Percentiles rank a stretch among this genome's conserved stretches.
phyloP scores from a whole-genome alignment of 2,888 invertebrate species.

The Leucozona laternaria region DNA sequence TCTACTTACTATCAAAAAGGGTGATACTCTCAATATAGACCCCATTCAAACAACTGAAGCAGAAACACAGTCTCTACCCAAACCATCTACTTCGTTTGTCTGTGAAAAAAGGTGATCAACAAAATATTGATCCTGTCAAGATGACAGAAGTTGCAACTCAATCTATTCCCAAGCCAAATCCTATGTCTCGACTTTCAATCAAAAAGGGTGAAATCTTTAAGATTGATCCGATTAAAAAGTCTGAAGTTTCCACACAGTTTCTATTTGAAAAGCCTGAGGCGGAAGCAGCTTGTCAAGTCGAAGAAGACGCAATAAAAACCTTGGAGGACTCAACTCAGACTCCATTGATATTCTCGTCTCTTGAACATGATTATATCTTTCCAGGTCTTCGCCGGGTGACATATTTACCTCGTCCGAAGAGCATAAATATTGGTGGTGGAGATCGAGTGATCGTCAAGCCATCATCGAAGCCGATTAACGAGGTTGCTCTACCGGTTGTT shows the following conservation, averaged over 20 bases:
- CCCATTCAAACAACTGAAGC: slow-evolving; percentile 24
- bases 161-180: slow-evolving; percentile 45
- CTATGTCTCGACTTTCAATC: slow-evolving; percentile 38
- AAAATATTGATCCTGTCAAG: slow-evolving; percentile 47
- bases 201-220: slow-evolving; percentile 39
- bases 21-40: slow-evolving; percentile 42
- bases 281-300: slow-evolving; percentile 52
- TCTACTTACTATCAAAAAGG: slow-evolving; percentile 42
- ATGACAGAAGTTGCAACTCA: slow-evolving; percentile 46
- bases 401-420: slow-evolving; percentile 57
- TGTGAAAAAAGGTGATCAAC: slow-evolving; percentile 54
- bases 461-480: slow-evolving; percentile 66
- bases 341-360: slow-evolving; percentile 63
- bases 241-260: slow-evolving; percentile 45
- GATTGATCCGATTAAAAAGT: slow-evolving; percentile 23
- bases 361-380: slow-evolving; percentile 65
- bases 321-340: slow-evolving; percentile 62
- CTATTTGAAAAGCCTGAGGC: slow-evolving; percentile 4
- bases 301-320: slow-evolving; percentile 45
- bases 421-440: slow-evolving; percentile 57
- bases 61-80: slow-evolving; percentile 37
- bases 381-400: slow-evolving; percentile 65
- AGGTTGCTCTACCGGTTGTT: slow-evolving; percentile 56
- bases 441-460: slow-evolving; percentile 62
- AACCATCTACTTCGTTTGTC: slow-evolving; percentile 46